A percentile compares a stretch with the other conserved stretches of the same genome.
These are phyloP conservation scores for Fragum sueziense DNA, from an alignment of 2,888 invertebrate genomes.

Conservation along the genomic window DNA sequence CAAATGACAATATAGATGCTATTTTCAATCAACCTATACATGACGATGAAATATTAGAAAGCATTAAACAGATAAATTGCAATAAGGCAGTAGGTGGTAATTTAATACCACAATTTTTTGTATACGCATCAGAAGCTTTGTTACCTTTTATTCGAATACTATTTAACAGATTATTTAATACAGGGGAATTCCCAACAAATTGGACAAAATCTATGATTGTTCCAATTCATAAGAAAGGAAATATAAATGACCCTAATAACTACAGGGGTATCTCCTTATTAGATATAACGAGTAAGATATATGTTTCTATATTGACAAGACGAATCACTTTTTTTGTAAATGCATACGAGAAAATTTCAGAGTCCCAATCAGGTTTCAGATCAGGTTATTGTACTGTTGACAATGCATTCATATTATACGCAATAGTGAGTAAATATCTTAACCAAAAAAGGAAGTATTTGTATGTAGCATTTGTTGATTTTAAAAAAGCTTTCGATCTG, in stretches of 20 bases:
- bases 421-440: conserved; percentile 8
- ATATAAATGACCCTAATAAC: background rate
- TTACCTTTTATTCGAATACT: background rate
- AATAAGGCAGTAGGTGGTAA: conserved; percentile 1
- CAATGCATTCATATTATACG: conserved; percentile 1
- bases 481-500: conserved; percentile 16
- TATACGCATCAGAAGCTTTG: background rate
- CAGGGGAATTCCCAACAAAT: background rate
- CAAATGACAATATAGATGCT: background rate
- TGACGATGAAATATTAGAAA: background rate
- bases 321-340: background rate
- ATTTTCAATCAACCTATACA: background rate
- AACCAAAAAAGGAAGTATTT: background rate
- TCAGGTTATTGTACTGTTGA: conserved; percentile 10
- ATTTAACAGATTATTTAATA: conserved; percentile 8
- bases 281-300: background rate
- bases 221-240: conserved; percentile 3
- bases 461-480: conserved; percentile 14
- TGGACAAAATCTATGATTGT: background rate
- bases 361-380: conserved; percentile 5
- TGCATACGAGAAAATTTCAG: background rate
- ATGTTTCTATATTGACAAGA: background rate
- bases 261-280: conserved; percentile 8
- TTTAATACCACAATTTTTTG: background rate
- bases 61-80: background rate